These are phyloP conservation scores for Sinocyclocheilus anshuiensis DNA, from an alignment of 2,113 vertebrate species.

Conservation along the genomic window DNA sequence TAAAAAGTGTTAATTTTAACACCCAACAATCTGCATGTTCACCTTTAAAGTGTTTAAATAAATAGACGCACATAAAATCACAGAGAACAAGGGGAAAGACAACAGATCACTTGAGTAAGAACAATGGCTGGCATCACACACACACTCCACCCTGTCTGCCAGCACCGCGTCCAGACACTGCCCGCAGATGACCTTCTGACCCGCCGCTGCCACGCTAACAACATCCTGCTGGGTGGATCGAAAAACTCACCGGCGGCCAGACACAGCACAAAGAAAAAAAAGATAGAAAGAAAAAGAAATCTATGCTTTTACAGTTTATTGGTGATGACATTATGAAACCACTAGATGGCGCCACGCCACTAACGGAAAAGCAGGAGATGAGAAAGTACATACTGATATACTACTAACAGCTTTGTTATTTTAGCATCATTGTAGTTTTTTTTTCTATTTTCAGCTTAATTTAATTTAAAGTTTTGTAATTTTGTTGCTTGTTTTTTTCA, in stretches of 20 bases:
- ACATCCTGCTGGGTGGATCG: not conserved
- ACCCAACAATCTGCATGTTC: not conserved
- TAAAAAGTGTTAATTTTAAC: not conserved
- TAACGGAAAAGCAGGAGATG: not conserved
- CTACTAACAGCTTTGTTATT: not conserved
- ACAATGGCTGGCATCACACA: not conserved
- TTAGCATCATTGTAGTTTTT: not conserved
- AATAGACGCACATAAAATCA: not conserved
- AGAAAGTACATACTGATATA: not conserved
- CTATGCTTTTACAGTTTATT: not conserved
- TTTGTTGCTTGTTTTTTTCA: not conserved
- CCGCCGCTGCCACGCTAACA: conserved; percentile 22
- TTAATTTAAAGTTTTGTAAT: not conserved
- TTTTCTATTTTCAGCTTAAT: too few species aligned
- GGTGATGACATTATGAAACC: not conserved
- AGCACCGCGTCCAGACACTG: not conserved
- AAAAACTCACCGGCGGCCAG: not conserved
- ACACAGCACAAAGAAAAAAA: not conserved
- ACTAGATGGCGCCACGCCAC: not conserved
- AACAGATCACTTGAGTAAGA: not conserved
- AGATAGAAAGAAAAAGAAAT: not conserved
- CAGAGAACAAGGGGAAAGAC: not conserved
- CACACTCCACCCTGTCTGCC: conserved; percentile 10
- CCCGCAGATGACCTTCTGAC: conserved; percentile 28
- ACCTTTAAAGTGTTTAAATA: not conserved